Base-by-base conservation (phyloP, 2,888 invertebrate genomes). In the Molorchus minor region DNA sequence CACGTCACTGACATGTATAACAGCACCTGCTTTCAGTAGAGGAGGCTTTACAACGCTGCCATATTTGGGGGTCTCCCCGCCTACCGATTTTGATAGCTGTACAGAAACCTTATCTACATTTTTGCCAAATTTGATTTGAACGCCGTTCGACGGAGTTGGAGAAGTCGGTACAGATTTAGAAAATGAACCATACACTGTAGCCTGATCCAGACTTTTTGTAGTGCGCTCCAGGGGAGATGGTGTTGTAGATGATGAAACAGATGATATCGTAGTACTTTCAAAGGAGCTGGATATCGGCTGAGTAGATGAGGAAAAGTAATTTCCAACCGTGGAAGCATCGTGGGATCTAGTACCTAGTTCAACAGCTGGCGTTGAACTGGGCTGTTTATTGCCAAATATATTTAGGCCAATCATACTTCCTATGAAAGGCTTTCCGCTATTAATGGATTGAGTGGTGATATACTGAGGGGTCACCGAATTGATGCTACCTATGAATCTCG, bases 121-220 rank as follows among this genome's bases (percentile, higher is more conserved):
- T 43, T 67, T 67, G 17, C 60, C 60, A 54, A 71, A 70, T 51
- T 56, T 65, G n/a, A 71, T 56, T 54, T 67, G 61, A 19, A 71
- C 62, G 25, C 61, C 62, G 25, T 62, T 57, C 7, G 49, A 21
- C 1, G 65, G 59, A 43, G 56, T 29, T 36, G 58, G 49, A 5
- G 62, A 60, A 53, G 49, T 75, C 81, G 77, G 44, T 61, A 58
- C 29, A 19, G 29, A 52, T 52, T 58, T 65, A 12, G 61, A 38
- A 81, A 68, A 84, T 79, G 38, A 83, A 3, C 75, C 75, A 55
- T 74, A 75, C 30, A 75, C 79, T 77, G 71, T 82, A 79, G 73
- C 84, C 80, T 69, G 71, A 61, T 66, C 76, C 72, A 64, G 79
- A 81, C 57, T 66, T 38, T 56, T 82, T 80, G 75, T 84, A 33